A percentile compares a stretch with the other conserved stretches of the same genome.
Conservation (phyloP, 2,888 invertebrate species). For the Dascillus cervinus region DNA sequence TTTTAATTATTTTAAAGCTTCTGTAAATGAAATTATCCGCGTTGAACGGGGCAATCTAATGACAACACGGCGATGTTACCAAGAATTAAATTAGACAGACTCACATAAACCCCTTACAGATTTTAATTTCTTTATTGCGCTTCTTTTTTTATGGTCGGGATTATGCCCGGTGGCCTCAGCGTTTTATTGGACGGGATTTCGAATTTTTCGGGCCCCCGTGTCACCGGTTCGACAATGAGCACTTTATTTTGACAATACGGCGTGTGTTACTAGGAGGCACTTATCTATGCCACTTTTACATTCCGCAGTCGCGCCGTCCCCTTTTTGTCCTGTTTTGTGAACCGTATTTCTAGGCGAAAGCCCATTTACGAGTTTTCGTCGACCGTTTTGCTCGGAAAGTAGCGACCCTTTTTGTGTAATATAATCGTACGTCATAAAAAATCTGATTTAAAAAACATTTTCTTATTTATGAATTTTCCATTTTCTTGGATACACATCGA, state of each 20-base stretch:
- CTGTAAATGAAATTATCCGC: conserved; percentile 10
- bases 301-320: conserved; percentile 9
- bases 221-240: too few relatives aligned
- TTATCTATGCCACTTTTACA: conserved; percentile 5
- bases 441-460: conserved; percentile 25
- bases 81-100: too few relatives aligned
- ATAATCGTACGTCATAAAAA: conserved; percentile 26
- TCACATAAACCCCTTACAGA: too few relatives aligned
- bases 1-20: conserved; percentile 8
- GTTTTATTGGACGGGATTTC: too few relatives aligned
- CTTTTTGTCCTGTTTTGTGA: conserved; percentile 15
- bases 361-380: conserved; percentile 18
- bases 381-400: conserved; percentile 20
- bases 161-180: too few relatives aligned
- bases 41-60: conserved; percentile 9
- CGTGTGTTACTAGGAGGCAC: too few relatives aligned
- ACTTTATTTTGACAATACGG: too few relatives aligned
- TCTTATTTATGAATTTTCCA: conserved; percentile 22
- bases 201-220: too few relatives aligned
- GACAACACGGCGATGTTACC: too few relatives aligned
- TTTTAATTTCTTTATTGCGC: too few relatives aligned
- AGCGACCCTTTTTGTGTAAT: conserved; percentile 19
- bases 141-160: too few relatives aligned
- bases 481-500: conserved; percentile 12
- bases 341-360: conserved; percentile 16